Percentiles rank a stretch among this genome's conserved stretches.
phyloP scores from a whole-genome alignment of 1,140 invertebrate species.

The Microplitis demolitor region DNA sequence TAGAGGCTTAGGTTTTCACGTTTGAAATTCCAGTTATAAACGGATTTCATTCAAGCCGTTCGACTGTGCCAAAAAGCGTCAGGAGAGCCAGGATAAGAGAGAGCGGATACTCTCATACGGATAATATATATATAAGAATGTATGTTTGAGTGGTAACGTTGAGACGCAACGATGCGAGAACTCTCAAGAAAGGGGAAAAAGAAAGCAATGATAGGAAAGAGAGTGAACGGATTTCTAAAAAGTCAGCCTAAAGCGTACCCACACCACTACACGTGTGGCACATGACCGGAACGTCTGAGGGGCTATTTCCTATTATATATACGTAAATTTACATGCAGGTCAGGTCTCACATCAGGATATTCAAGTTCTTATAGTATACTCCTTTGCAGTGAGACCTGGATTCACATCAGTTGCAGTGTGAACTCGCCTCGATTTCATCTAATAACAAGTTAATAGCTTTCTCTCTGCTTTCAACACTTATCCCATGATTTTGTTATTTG shows the following conservation, averaged over 20 bases:
- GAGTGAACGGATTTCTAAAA: neutral
- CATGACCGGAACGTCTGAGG: neutral
- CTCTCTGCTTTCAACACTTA: too few relatives aligned
- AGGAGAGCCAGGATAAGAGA: neutral
- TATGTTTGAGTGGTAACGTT: neutral
- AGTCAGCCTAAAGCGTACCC: neutral
- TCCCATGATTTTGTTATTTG: too few relatives aligned
- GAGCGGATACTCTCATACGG: neutral
- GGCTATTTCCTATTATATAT: neutral
- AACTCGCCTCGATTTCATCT: too few relatives aligned
- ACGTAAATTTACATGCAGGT: neutral
- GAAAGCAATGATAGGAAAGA: slow-evolving; percentile 1
- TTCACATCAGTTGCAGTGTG: too few relatives aligned
- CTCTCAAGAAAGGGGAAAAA: neutral
- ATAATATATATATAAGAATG: neutral
- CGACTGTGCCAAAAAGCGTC: neutral
- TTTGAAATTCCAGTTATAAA: slow-evolving; percentile 22
- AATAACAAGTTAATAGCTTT: too few relatives aligned
- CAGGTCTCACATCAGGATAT: neutral
- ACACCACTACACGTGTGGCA: neutral
- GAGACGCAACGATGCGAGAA: neutral
- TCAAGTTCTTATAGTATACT: neutral
- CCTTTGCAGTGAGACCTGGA: neutral
- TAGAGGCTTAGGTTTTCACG: slow-evolving; percentile 3
- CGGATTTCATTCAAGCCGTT: slow-evolving; percentile 12